A percentile compares a stretch with the other conserved stretches of the same genome.
Conservation (phyloP, 92 coral and sea anemone genomes). For the Isaurus tuberculatus region DNA sequence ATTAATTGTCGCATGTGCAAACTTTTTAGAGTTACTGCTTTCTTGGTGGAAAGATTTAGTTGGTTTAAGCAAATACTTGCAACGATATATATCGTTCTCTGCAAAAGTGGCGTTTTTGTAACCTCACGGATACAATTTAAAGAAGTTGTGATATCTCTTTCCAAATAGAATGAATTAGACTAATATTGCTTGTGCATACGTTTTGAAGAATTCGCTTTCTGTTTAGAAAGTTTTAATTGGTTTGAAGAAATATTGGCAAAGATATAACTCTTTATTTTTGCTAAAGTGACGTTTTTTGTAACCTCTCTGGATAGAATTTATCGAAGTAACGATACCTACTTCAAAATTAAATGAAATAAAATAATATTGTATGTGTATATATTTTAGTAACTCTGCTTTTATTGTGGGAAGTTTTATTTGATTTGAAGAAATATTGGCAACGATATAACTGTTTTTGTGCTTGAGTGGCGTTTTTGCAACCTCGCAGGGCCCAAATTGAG, state of each 20-base stretch:
- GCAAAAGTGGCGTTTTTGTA: no score
- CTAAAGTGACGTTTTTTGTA: no score
- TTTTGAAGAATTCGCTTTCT: no score
- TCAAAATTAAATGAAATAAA: neutral
- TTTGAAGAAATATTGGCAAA: no score
- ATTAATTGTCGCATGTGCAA: neutral
- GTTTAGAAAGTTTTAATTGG: no score
- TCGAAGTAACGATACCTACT: neutral
- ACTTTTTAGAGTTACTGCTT: neutral
- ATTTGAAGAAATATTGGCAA: constrained; percentile 4
- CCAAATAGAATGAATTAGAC: no score
- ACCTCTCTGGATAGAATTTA: no score
- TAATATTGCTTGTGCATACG: no score
- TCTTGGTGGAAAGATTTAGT: neutral
- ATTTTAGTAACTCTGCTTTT: neutral
- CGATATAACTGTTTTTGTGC: neutral
- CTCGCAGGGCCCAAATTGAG: neutral
- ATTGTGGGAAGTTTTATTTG: neutral
- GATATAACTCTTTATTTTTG: no score
- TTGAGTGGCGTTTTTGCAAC: constrained; percentile 24
- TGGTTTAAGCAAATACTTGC: constrained; percentile 2
- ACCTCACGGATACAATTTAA: no score
- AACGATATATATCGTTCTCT: no score
- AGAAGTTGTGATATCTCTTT: no score
- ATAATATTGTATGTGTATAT: neutral